Evolutionary conservation across 2,888 invertebrate genomes (phyloP), one percentile per base, ranked within the genome.

Genomic region (Mallateleia sp.): DNA sequence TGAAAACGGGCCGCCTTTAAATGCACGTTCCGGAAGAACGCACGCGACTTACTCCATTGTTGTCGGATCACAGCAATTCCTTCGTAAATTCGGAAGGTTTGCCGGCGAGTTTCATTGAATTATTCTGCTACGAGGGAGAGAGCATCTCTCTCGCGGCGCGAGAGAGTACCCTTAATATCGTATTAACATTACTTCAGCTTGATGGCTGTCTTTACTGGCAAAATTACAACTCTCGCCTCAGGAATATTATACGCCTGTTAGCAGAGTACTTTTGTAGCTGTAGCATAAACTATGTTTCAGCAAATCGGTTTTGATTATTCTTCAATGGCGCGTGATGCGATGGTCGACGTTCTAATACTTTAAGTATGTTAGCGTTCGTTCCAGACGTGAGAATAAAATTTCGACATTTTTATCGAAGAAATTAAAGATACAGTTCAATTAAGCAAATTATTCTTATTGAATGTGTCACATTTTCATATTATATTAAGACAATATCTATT

Each of bases 1-100:
- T 66, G 69, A 75, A 83, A 80, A 83, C 83, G 54, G 66, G 32
- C 72, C 71, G 84, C 72, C 74, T 79, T 79, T 85, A 80, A 85
- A 85, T 75, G 80, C 87, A 84, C 80, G 83, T 84, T 87, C 83
- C 84, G 83, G 83, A 87, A 87, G 80, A 87, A 81, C 81, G 87
- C 87, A 80, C 87, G 87, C 87, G 87, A 87, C 87, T 87, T 77
- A 66, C 83, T 71, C 80, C 80, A 87, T 87, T 87, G 87, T 87
- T 71, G 87, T 87, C 83, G 71, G 75, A 83, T 79, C 79, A 74
- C 64, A 69, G 74, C 78, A 75, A 75, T 83, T 83, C 79, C 87
- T 75, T 75, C 78, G 62, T 45, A 83, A 87, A 79, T 75, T 83
- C 80, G 87, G 80, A 77, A 79, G 87, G 81, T 66, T 87, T 56